phyloP scores from a whole-genome alignment of 2,888 invertebrate genomes.

The Melinopterus prodromus region DNA sequence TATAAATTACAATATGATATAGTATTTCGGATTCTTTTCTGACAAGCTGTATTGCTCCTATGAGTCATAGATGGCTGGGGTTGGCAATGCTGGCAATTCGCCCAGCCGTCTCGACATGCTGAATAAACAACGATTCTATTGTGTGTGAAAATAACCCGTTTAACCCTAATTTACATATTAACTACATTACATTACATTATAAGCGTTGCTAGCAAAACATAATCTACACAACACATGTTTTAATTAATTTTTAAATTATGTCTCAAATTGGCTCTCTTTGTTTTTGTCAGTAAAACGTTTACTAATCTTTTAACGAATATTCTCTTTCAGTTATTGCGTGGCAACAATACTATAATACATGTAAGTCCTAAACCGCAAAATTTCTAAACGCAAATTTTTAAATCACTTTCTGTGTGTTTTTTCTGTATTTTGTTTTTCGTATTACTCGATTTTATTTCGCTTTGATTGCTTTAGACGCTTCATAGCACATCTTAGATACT shows the following conservation, averaged over 20 bases:
- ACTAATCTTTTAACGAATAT: slow-evolving; percentile 6
- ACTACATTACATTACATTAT: neutral
- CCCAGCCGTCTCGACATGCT: too few relatives aligned
- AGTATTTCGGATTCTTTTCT: too few relatives aligned
- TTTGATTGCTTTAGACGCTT: slow-evolving; percentile 18
- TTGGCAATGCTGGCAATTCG: too few relatives aligned
- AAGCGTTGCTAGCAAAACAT: neutral
- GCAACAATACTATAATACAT: slow-evolving; percentile 33
- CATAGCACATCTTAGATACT: slow-evolving; percentile 9
- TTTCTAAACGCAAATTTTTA: neutral
- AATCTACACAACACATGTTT: neutral
- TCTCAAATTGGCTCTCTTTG: neutral
- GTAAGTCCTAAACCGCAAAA: slow-evolving; percentile 27
- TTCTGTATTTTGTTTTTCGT: neutral
- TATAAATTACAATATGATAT: too few relatives aligned
- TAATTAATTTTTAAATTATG: neutral
- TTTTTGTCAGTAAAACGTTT: neutral
- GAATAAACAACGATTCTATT: too few relatives aligned
- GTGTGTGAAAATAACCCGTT: too few relatives aligned
- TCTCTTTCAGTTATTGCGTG: slow-evolving; percentile 36
- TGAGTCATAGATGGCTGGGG: too few relatives aligned
- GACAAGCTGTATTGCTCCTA: too few relatives aligned
- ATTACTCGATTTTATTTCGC: slow-evolving; percentile 8
- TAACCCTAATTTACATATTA: too few relatives aligned
- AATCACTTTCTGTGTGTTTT: slow-evolving; percentile 7